Evolutionary conservation across 2,113 vertebrate species (phyloP), one percentile per base, ranked within the genome.

Genomic region (Nipponia nippon): DNA sequence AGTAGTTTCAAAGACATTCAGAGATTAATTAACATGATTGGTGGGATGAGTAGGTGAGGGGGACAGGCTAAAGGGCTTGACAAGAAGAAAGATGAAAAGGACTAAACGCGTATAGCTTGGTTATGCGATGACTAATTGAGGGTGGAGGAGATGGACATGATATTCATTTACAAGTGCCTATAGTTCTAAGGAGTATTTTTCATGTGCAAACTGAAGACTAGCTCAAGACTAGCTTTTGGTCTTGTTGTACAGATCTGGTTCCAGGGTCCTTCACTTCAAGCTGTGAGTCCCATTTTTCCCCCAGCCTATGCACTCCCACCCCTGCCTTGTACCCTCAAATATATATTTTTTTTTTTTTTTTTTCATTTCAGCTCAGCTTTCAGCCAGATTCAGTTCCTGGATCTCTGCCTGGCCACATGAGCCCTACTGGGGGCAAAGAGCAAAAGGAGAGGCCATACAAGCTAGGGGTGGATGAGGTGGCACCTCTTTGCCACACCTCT

Each of bases 21-120:
- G 91, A 96, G 94, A 97, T 97, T 94, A 96, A 96, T 97, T 97
- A 96, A 97, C 97, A 97, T 96, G 95, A 97, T 91, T 96, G 95
- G 95, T 96, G 94, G 77, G 90, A 92, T 95, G 97, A 97, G 73
- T 97, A 96, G 95, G 95, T 96, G 95, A 95, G 91, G 93, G 93
- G 94, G 93, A 94, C 95, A 96, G 91, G 93, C 95, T 83, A 96
- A 96, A 97, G 89, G 91, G 95, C 95, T 90, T 96, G 96, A 96
- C 94, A 95, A 96, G 95, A 93, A 94, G 94, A 91, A 97, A 97
- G 97, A 97, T 97, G 96, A 97, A 97, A 97, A 97, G 96, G 95
- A 69, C 91, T 91, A 30, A 95, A 77, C 7, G 85, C 40, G 16
- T 93, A 83, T 16, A 73, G 95, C 94, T 96, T 96, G 94, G 95